Base-by-base conservation (phyloP, 2,888 invertebrate genomes). In the Ceratothoa steindachneri region DNA sequence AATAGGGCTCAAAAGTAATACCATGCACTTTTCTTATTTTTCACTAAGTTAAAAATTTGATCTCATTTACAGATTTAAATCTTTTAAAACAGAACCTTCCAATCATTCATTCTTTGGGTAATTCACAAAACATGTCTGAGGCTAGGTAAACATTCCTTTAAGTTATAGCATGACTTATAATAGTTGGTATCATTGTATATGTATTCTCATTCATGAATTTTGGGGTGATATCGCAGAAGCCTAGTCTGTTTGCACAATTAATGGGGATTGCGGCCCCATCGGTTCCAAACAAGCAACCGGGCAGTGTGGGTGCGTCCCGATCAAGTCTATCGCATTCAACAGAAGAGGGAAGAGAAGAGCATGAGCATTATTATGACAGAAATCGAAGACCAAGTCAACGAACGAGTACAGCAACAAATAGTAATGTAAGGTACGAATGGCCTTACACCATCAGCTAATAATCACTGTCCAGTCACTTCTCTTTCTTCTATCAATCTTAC, bases 231-330 rank as follows among this genome's bases (percentile, higher is more conserved):
- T 24, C 60, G 67, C 80, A 80, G 80, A 80, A 80, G 72, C 78
- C 80, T 65, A 80, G 77, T 78, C 75, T 80, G 78, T 77, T 80
- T 71, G 80, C 74, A 71, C 80, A 78, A 52, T 71, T 80, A 69
- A 80, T 80, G 80, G 80, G 80, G 73, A 80, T 80, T 70, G 80
- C 80, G 53, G 74, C 76, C 27, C 80, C 80, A 19, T 71, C 73
- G 28, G 76, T 73, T 4, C 79, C 79, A 2, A 41, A 29, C 67
- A 73, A 73, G 28, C 60, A 60, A 24, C 27, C 60, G 12, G 66
- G 71, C 52, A 71, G 72, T 30, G 66, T 64, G 41, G 41, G 71
- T 30, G 75, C 75, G 27, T 78, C 79, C 22, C 71, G 76, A 30
- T 71, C 73, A 69, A 77, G 77, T 28, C 69, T 77, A 64, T 51